These are phyloP conservation scores for Lepas anatifera DNA, from an alignment of 2,888 invertebrate genomes.

Conservation along the genomic window DNA sequence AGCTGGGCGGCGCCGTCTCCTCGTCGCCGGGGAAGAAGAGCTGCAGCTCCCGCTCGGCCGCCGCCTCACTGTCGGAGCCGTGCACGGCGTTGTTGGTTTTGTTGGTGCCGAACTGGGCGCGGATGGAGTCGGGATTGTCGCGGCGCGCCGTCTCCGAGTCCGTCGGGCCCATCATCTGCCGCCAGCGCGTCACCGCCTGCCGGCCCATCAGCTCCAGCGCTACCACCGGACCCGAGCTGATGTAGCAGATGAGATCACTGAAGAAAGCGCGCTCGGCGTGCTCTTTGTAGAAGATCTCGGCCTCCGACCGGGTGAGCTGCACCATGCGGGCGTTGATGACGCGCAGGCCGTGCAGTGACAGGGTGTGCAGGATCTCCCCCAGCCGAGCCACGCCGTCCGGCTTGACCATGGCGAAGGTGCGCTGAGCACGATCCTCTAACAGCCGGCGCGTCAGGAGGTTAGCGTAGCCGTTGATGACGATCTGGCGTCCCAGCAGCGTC, in stretches of 20 bases:
- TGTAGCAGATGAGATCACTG: slow-evolving; percentile 48
- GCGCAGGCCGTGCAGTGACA: slow-evolving; percentile 46
- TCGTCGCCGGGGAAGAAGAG: slow-evolving; percentile 36
- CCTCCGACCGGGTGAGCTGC: slow-evolving; percentile 52
- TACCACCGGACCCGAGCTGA: slow-evolving; percentile 54
- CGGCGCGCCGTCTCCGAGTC: slow-evolving; percentile 48
- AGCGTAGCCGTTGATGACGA: slow-evolving; percentile 33
- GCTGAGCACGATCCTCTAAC: slow-evolving; percentile 24
- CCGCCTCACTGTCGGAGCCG: slow-evolving; percentile 45
- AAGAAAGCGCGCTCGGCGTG: slow-evolving; percentile 46
- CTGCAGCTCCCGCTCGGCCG: slow-evolving; percentile 39
- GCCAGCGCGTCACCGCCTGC: slow-evolving; percentile 48
- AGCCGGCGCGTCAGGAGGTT: slow-evolving; percentile 32
- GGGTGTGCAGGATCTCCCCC: slow-evolving; percentile 58
- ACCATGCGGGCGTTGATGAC: slow-evolving; percentile 30
- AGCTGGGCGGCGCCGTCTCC: slow-evolving; percentile 31
- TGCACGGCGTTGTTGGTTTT: slow-evolving; percentile 55
- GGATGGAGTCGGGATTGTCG: slow-evolving; percentile 44
- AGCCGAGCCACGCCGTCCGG: slow-evolving; percentile 53
- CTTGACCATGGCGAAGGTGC: slow-evolving; percentile 65
- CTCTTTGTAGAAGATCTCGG: slow-evolving; percentile 48
- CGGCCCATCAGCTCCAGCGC: slow-evolving; percentile 62
- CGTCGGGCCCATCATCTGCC: slow-evolving; percentile 46
- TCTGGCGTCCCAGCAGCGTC: slow-evolving; percentile 32
- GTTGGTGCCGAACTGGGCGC: slow-evolving; percentile 54